phyloP scores from a whole-genome alignment of 2,113 vertebrate species.

The Puffinus mauretanicus region DNA sequence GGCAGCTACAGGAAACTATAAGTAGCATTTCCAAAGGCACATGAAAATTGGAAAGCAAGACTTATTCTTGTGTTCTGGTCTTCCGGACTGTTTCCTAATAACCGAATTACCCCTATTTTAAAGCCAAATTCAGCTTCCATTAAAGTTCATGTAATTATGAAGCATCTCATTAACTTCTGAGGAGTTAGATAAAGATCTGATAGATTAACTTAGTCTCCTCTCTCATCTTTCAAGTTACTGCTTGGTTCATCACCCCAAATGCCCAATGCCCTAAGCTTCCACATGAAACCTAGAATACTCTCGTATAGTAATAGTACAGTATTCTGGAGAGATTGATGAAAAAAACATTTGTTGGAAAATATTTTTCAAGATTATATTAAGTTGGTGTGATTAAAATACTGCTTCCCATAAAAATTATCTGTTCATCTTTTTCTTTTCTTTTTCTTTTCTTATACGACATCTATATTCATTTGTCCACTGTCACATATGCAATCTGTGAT shows the following conservation, averaged over 20 bases:
- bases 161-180: not conserved
- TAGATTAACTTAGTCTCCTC: not conserved
- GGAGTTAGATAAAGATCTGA: not conserved
- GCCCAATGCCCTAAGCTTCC: not conserved
- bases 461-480: not conserved
- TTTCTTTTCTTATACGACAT: not conserved
- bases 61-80: not conserved
- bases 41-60: not conserved
- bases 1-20: not conserved
- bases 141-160: not conserved
- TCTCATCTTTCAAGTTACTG: not conserved
- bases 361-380: not conserved
- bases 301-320: not conserved
- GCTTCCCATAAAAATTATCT: not conserved
- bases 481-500: not conserved
- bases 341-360: not conserved
- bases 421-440: too few relatives aligned
- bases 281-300: not conserved
- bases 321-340: not conserved
- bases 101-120: not conserved
- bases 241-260: not conserved
- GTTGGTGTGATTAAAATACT: not conserved
- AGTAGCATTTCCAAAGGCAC: not conserved
- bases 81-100: not conserved
- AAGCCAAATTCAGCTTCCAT: not conserved